A percentile compares a stretch with the other conserved stretches of the same genome.
These are phyloP conservation scores for Campoplex capitator DNA, from an alignment of 2,888 invertebrate species.

Conservation along the genomic window DNA sequence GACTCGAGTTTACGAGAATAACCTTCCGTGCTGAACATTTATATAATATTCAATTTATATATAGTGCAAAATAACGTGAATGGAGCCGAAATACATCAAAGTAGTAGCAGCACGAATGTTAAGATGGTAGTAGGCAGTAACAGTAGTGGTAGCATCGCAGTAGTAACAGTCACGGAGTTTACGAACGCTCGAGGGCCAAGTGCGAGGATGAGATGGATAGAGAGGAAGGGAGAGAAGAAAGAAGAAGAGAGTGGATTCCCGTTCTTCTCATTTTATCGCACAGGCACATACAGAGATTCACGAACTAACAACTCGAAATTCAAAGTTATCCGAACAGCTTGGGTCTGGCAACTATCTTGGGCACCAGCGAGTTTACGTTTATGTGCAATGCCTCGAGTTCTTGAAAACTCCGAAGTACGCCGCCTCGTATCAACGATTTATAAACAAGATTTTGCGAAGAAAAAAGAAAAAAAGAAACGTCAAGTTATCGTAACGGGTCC, in stretches of 20 bases:
- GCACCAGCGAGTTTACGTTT: conserved; percentile 28
- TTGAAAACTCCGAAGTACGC: conserved; percentile 29
- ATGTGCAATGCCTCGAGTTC: conserved; percentile 31
- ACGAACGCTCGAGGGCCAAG: conserved; percentile 57
- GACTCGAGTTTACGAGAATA: not conserved
- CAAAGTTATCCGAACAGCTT: conserved; percentile 63
- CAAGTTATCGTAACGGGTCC: conserved; percentile 12
- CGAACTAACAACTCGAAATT: conserved; percentile 58
- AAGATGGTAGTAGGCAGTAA: not conserved
- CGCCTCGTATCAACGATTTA: conserved; percentile 17
- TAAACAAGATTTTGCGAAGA: not conserved
- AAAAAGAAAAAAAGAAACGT: conserved; percentile 34
- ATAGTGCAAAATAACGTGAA: not conserved
- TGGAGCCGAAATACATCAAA: conserved; percentile 6
- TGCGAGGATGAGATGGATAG: conserved; percentile 3
- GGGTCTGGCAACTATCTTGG: conserved; percentile 56
- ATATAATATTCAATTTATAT: not conserved
- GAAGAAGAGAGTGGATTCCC: conserved; percentile 17
- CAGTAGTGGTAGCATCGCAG: conserved; percentile 19
- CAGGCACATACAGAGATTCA: conserved; percentile 22
- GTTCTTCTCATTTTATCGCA: conserved; percentile 44
- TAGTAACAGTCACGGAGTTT: conserved; percentile 58
- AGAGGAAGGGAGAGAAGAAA: not conserved
- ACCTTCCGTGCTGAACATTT: not conserved
- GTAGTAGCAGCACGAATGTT: conserved; percentile 17